Base-by-base conservation (phyloP, 2,113 vertebrate genomes). In the Semnornis frantzii region DNA sequence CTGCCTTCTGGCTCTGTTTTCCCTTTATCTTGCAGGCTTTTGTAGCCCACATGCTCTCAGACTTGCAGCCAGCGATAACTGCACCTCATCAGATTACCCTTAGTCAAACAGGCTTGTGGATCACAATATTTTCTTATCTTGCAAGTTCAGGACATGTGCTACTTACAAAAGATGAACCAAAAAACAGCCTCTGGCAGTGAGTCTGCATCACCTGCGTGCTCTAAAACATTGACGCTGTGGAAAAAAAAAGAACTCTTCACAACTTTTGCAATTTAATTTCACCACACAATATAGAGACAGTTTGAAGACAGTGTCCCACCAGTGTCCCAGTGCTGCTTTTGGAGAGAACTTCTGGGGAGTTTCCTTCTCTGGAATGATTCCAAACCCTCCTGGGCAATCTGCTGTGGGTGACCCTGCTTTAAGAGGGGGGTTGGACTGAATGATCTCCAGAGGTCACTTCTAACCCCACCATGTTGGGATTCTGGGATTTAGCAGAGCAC, bases 271-370 rank as follows among this genome's bases (percentile, higher is more conserved):
- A 2, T 65, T 85, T 34, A 77, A 80, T 85, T 55, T 57, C 55
- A 28, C 54, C 50, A 5, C 20, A 31, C 59, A 48, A n/a, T 80
- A 82, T 33, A 44, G 91, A 70, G 90, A 85, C 31, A 13, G 12
- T 94, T 80, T 30, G 85, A 89, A 95, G 94, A 70, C 64, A 23
- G 6, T 69, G 92, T 95, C 91, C 91, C 96, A 87, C 78, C 71
- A 74, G n/a, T n/a, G n/a, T n/a, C n/a, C n/a, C n/a, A n/a, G 52
- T 65, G 70, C 57, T 76, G 82, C 23, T 83, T 57, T 92, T 79
- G 74, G 72, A 91, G 78, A 78, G 69, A 59, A 54, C 70, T 23
- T 60, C 50, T 52, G 59, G 33, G 59, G 12, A 60, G n/a, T 60
- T 20, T 60, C 21, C n/a, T 60, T 13, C 19, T 60, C 12, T 60